These are phyloP conservation scores for Coranthus polyacanthus DNA, from an alignment of 2,797 vertebrate species.

Conservation along the genomic window DNA sequence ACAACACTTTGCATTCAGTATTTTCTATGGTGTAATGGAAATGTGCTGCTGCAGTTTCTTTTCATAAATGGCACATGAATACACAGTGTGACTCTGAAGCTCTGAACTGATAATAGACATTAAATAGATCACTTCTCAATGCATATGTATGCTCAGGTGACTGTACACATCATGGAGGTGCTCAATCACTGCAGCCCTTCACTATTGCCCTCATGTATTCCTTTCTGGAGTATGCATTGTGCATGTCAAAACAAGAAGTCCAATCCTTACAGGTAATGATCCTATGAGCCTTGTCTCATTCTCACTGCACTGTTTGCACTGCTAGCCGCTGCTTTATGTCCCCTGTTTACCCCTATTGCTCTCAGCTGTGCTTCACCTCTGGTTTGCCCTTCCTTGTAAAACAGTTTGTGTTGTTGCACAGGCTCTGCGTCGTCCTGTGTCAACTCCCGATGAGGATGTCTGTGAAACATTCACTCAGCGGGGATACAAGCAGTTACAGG, in stretches of 20 bases:
- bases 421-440: constrained; percentile 54
- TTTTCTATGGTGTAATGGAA: not conserved
- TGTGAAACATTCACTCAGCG: constrained; percentile 77
- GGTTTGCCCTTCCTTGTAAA: constrained; percentile 51
- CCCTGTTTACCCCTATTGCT: constrained; percentile 42
- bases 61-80: not conserved
- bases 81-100: constrained; percentile 4
- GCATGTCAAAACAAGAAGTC: constrained; percentile 79
- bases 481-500: constrained; percentile 61
- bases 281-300: constrained; percentile 34
- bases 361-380: constrained; percentile 51
- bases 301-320: constrained; percentile 50
- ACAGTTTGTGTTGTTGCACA: constrained; percentile 45
- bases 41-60: not conserved
- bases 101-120: constrained; percentile 12
- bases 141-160: constrained; percentile 63
- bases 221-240: constrained; percentile 49
- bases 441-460: constrained; percentile 57
- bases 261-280: constrained; percentile 53
- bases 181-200: constrained; percentile 54
- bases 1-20: not conserved
- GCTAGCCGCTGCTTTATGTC: constrained; percentile 48
- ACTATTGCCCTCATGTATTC: constrained; percentile 40
- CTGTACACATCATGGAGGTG: constrained; percentile 38
- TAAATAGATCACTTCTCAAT: constrained; percentile 17